phyloP scores from a whole-genome alignment of 1,140 invertebrate genomes.

The Drosophila aff. region DNA sequence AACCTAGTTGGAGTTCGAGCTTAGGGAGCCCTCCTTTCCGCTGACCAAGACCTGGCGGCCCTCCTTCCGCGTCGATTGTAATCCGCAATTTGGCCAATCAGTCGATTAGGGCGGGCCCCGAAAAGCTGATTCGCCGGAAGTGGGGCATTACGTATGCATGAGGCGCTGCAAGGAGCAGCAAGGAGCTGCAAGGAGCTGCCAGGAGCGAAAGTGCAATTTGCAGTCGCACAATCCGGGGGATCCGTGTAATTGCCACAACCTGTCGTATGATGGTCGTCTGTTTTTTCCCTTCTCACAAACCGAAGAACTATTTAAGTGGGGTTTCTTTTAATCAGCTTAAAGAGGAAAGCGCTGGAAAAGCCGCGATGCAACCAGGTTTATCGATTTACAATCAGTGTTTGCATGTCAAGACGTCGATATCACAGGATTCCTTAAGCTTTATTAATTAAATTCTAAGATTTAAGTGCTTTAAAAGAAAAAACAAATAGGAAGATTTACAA shows the following conservation, averaged over 20 bases:
- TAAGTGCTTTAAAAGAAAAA: too few relatives aligned
- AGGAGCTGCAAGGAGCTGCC: conserved; percentile 11
- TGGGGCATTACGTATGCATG: conserved; percentile 64
- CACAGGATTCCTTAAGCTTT: too few relatives aligned
- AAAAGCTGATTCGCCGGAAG: conserved; percentile 59
- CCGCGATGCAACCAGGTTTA: not conserved
- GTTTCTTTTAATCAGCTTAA: not conserved
- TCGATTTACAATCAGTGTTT: too few relatives aligned
- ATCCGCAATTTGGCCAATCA: conserved; percentile 70
- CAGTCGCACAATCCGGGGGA: conserved; percentile 18
- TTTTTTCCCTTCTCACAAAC: not conserved
- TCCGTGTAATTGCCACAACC: conserved; percentile 41
- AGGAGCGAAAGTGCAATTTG: conserved; percentile 55
- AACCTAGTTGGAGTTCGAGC: conserved; percentile 18
- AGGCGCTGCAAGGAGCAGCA: conserved; percentile 31
- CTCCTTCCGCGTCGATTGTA: conserved; percentile 48
- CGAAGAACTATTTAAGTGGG: conserved; percentile 3
- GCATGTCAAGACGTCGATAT: too few relatives aligned
- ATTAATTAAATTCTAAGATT: too few relatives aligned
- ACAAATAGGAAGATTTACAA: too few relatives aligned
- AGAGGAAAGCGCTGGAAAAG: not conserved
- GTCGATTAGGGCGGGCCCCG: conserved; percentile 46
- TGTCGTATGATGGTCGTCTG: conserved; percentile 33
- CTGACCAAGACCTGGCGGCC: not conserved
- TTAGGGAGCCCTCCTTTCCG: not conserved